Base-by-base conservation (phyloP, 53 echinoderm and acorn worm genomes). In the Echinometra lucunter region DNA sequence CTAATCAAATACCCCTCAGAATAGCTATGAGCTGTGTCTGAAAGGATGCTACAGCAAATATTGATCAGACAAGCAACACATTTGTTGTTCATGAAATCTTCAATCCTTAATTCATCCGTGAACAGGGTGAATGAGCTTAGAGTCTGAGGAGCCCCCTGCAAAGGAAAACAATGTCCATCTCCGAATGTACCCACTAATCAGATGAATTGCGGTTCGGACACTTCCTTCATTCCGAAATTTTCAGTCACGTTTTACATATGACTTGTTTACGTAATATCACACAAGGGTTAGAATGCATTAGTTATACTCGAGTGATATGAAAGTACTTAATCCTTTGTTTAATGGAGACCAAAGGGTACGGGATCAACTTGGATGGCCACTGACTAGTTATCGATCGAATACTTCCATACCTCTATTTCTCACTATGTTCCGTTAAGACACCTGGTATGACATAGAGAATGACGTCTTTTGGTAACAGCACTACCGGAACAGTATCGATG, bases 301-400 rank as follows among this genome's bases (percentile, higher is more conserved):
- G 49, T 5, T 10, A 45, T 12, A 47, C 49, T 3, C 9, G 28
- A 37, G 47, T 85, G 85, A 28, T 49, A 85, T 85, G n/a, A 49
- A 85, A 47, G n/a, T 27, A 25, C n/a, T 49, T 85, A 85, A 85
- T 85, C 85, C 85, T 82, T 27, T 47, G 49, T 85, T 85, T 85
- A 23, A 13, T 49, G 11, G 53, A 49, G 15, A 85, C 10, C 25
- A 85, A 85, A 85, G 11, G 13, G 53, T 49, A 28, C 40, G 28
- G 40, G 85, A 85, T n/a, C 47, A n/a, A 49, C 85, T 85, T 85
- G 85, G 85, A 17, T 85, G 85, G 85, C 45, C 28, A 47, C 45
- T 85, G 12, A 49, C 10, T 27, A 30, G 8, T 27, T 85, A 85
- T 85, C 85, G 85, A 85, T 85, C 28, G 49, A 85, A 47, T 85